A percentile compares a stretch with the other conserved stretches of the same genome.
Evolutionary conservation across 2,888 invertebrate species (phyloP).

Genomic region (Oithona nana): DNA sequence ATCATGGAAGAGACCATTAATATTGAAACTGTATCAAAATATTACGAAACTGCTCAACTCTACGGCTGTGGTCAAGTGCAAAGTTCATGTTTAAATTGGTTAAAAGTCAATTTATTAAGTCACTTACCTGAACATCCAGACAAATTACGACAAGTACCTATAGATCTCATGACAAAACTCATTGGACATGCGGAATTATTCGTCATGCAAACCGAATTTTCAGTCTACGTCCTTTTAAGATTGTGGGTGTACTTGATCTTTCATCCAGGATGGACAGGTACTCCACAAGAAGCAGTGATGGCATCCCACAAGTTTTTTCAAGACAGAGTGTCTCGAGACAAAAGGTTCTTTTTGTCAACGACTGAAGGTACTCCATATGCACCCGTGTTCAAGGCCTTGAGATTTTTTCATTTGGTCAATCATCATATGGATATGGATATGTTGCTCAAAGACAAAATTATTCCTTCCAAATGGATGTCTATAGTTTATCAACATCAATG

Average conservation of each 20-base stretch:
- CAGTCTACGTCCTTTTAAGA: constrained; percentile 47
- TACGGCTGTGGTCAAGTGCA: constrained; percentile 45
- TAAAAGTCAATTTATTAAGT: constrained; percentile 20
- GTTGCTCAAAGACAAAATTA: constrained; percentile 44
- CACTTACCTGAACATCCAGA: constrained; percentile 18
- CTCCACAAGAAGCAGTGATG: constrained; percentile 23
- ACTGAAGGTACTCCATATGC: constrained; percentile 39
- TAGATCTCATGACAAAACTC: constrained; percentile 42
- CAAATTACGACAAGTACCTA: constrained; percentile 18
- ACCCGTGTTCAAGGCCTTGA: constrained; percentile 41
- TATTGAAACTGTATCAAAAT: constrained; percentile 44
- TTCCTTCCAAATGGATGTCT: constrained; percentile 47
- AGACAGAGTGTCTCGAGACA: constrained; percentile 7
- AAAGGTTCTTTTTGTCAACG: constrained; percentile 38
- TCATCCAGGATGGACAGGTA: constrained; percentile 32
- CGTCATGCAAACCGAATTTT: constrained; percentile 58
- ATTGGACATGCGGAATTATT: constrained; percentile 44
- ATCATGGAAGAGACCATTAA: constrained; percentile 57
- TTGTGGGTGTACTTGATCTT: constrained; percentile 44
- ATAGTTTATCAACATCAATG: constrained; percentile 45
- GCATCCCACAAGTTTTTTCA: constrained; percentile 30
- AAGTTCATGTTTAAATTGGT: constrained; percentile 29
- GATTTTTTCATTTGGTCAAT: constrained; percentile 46
- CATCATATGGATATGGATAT: constrained; percentile 49
- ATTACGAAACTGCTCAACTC: constrained; percentile 44